Base-by-base conservation (phyloP, 2,888 invertebrate genomes). In the Phaonia tiefii region DNA sequence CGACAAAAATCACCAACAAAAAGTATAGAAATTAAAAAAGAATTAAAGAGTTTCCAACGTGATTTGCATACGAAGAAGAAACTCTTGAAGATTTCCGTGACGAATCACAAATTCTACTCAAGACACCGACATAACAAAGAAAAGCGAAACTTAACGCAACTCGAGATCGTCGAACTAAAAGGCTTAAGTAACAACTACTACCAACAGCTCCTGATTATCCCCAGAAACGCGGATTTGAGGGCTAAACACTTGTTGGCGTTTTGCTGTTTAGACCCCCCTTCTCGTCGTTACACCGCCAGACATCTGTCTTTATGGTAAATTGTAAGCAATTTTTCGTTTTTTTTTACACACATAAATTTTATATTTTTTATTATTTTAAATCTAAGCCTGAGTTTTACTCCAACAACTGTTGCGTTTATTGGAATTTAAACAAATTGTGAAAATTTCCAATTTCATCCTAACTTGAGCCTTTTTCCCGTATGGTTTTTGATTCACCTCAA, bases 331-430 rank as follows among this genome's bases (percentile, higher is more conserved):
- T 71, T 80, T 60, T 77, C 78, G 54, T 51, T 3, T 54, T 56
- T 10, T 67, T n/a, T n/a, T n/a, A n/a, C n/a, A n/a, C n/a, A n/a
- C n/a, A n/a, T n/a, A n/a, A n/a, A 31, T 11, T 66, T 73, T 54
- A 20, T 26, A 22, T 39, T 39, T 39, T 51, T 46, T 42, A 37
- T 13, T 65, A 42, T 65, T 31, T 56, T 70, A 71, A 54, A 17
- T 46, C n/a, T n/a, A n/a, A n/a, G 49, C 42, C n/a, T 58, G 15
- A 75, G 51, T 75, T 66, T 11, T 66, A 46, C 15, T 42, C 20
- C 78, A 81, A 81, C 81, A 81, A 78, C 81, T 81, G 81, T 81
- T 81, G 81, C 81, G 75, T 81, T 74, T 76, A 26, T 56, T 63
- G 44, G 15, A 26, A n/a, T 25, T 26, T 56, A 13, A 67, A 73